Percentiles rank a stretch among this genome's conserved stretches.
phyloP scores from a whole-genome alignment of 1,140 invertebrate species.

The Magallana gigas region DNA sequence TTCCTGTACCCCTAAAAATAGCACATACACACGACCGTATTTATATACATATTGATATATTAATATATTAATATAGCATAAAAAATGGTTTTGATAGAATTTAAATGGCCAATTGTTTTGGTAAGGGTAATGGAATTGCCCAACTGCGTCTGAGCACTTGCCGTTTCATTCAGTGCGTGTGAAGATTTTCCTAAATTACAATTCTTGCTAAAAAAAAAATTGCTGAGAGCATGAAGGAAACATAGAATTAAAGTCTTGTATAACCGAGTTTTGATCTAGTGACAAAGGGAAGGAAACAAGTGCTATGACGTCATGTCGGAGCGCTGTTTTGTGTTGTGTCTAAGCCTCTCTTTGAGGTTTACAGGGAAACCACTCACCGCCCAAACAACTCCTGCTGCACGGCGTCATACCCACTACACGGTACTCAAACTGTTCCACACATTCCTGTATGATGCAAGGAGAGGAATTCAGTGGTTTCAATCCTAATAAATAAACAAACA shows the following conservation, averaged over 20 bases:
- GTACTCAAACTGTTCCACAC: slow-evolving; percentile 82
- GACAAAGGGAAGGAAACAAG: too few relatives aligned
- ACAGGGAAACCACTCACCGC: slow-evolving; percentile 80
- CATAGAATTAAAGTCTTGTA: too few relatives aligned
- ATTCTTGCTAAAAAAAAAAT: too few relatives aligned
- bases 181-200: too few relatives aligned
- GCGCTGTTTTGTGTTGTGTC: too few relatives aligned
- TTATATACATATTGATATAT: neutral
- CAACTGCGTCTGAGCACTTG: too few relatives aligned
- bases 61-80: neutral
- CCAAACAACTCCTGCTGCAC: slow-evolving; percentile 96
- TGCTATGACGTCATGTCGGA: too few relatives aligned
- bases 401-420: slow-evolving; percentile 84
- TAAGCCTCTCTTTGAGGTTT: neutral
- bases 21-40: neutral
- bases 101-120: too few relatives aligned
- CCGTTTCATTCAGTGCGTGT: too few relatives aligned
- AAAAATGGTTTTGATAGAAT: neutral
- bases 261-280: too few relatives aligned
- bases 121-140: too few relatives aligned
- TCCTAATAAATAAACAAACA: slow-evolving; percentile 78
- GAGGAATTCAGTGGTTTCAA: slow-evolving; percentile 89
- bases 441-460: slow-evolving; percentile 82
- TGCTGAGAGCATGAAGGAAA: too few relatives aligned
- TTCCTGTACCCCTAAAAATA: slow-evolving; percentile 67